Base-by-base conservation (phyloP, 2,113 vertebrate species). In the Odontesthes bonariensis region DNA sequence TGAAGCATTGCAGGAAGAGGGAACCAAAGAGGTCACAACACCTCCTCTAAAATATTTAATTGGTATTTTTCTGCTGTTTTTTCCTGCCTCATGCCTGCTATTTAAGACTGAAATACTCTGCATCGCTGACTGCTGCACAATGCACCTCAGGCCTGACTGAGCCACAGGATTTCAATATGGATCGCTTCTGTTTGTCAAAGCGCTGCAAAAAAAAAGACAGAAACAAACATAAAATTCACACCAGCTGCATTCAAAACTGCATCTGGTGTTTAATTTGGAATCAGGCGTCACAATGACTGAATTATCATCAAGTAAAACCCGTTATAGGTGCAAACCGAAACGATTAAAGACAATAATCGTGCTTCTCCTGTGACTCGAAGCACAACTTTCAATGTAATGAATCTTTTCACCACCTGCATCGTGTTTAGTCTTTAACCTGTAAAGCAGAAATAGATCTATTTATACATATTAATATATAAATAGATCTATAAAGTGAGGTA, bases 11-110 rank as follows among this genome's bases (percentile, higher is more conserved):
- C 79, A 82, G 83, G 79, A 74, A 65, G 74, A 6, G 33, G 47
- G 40, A 87, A 58, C 51, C 69, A 67, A 58, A 63, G 86, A 88
- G 89, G 87, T 89, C 85, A 85, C 55, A 82, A 70, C 71, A 84
- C 70, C 75, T 83, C 70, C 70, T 82, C 76, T 76, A 54, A 87
- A 87, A 82, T 74, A 86, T 90, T 84, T 90, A 88, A 92, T 87
- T 89, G 88, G 84, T 79, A 82, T 81, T 87, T 77, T 77, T 83
- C 76, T 53, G 59, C 63, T 69, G 23, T 35, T 63, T 74, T 54
- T 70, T 61, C 69, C 16, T 23, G 14, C 40, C 35, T 70, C 51
- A 35, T 59, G 49, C 42, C 54, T 65, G 23, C 49, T 79, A 27
- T 76, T 82, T 60, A 60, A 76, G 58, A 77, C 51, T 49, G 54